Percentiles rank a stretch among this genome's conserved stretches.
These are phyloP conservation scores for Prosopocoilus inquinatus DNA, from an alignment of 2,888 invertebrate genomes.

Conservation along the genomic window DNA sequence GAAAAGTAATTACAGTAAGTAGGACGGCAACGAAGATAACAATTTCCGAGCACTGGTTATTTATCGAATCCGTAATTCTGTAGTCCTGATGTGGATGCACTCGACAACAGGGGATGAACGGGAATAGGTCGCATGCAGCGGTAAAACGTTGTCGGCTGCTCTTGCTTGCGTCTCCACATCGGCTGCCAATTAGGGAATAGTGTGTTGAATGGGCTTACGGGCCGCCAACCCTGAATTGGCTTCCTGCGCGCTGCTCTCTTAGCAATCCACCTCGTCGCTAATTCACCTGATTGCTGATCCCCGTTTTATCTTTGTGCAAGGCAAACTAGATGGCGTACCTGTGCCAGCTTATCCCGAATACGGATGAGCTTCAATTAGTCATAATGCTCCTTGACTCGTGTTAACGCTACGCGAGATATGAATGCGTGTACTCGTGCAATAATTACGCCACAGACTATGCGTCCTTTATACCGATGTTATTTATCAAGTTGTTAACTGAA, in stretches of 20 bases:
- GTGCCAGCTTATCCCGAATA: slow-evolving; percentile 39
- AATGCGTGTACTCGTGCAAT: slow-evolving; percentile 25
- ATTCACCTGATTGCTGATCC: slow-evolving; percentile 49
- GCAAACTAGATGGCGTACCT: slow-evolving; percentile 40
- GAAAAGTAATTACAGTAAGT: no score
- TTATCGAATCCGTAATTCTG: no score
- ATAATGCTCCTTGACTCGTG: slow-evolving; percentile 44
- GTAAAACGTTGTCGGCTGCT: neutral
- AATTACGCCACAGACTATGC: neutral
- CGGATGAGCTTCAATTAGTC: slow-evolving; percentile 48
- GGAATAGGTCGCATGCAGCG: no score
- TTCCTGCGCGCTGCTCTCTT: slow-evolving; percentile 46
- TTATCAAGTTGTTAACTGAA: slow-evolving; percentile 9
- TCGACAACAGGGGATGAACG: no score
- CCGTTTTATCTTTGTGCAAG: slow-evolving; percentile 43
- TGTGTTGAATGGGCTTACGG: slow-evolving; percentile 42
- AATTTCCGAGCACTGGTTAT: no score
- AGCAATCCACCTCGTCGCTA: slow-evolving; percentile 41
- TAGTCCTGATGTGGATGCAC: no score
- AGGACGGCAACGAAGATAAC: no score
- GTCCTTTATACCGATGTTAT: neutral
- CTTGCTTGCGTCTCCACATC: slow-evolving; percentile 19
- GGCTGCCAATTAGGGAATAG: slow-evolving; percentile 31
- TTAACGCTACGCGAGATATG: slow-evolving; percentile 31
- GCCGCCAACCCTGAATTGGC: slow-evolving; percentile 45